Evolutionary conservation across 92 coral and sea anemone genomes (phyloP).

Genomic region (Heliopora coerulea): DNA sequence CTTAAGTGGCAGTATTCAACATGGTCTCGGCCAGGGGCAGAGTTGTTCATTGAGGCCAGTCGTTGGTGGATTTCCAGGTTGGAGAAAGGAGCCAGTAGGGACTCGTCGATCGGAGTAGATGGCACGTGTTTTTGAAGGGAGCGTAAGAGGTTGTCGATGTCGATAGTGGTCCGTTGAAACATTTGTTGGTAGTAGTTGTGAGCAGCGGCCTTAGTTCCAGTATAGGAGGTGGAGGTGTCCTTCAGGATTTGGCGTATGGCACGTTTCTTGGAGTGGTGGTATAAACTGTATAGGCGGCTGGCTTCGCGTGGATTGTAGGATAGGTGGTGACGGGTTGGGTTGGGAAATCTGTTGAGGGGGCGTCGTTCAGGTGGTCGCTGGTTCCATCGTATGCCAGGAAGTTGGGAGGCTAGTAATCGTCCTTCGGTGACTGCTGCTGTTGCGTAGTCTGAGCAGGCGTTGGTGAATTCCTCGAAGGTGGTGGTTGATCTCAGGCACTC

Average conservation of each 20-base stretch:
- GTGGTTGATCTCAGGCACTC: background rate
- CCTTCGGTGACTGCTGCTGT: constrained; percentile 4
- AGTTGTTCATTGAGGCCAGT: constrained; percentile 4
- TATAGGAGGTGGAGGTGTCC: background rate
- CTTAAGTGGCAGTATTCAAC: constrained; percentile 16
- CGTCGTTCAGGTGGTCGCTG: background rate
- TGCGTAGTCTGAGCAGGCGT: background rate
- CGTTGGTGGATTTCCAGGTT: background rate
- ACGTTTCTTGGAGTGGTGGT: constrained; percentile 13
- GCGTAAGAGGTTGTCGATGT: background rate
- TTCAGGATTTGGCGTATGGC: constrained; percentile 1
- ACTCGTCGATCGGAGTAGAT: too few species aligned
- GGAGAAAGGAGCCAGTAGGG: background rate
- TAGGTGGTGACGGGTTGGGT: background rate
- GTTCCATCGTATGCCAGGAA: background rate
- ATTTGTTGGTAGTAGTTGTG: background rate
- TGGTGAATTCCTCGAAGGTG: background rate
- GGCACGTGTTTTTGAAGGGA: background rate
- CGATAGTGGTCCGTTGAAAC: background rate
- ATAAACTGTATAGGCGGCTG: background rate
- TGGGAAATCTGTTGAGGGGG: background rate
- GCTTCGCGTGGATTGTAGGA: constrained; percentile 7
- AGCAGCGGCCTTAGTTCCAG: constrained; percentile 1
- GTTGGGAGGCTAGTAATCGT: background rate
- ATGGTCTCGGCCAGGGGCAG: constrained; percentile 6